Evolutionary conservation across 37 sponge, comb jelly and placozoan genomes (phyloP), one percentile per base, ranked within the genome.

Genomic region (Tethya wilhelma): DNA sequence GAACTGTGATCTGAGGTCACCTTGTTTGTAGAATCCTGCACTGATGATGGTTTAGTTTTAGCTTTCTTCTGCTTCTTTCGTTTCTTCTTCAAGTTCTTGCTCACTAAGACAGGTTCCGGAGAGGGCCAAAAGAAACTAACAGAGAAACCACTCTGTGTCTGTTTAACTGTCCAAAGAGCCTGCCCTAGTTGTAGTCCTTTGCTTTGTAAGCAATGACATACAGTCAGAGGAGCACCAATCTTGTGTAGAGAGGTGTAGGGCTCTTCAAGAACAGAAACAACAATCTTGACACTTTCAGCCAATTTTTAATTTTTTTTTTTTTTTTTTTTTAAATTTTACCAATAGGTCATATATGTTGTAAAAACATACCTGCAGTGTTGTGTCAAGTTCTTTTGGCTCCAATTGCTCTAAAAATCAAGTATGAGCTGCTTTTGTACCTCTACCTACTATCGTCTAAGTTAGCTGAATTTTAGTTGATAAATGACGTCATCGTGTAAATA

Each of bases 61-160:
- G 53, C 53, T 49, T 49, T 49, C 53, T 49, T 49, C 53, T 49
- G 53, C 53, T 49, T 49, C 53, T 49, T 49, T 49, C 53, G 14
- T 49, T 49, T 49, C 53, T 49, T 49, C 53, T 49, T 49, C 53
- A 49, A 49, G 53, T 9, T 49, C 53, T 49, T 49, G 53, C 14
- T 49, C 53, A 49, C 53, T 49, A 14, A 19, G 53, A 14, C 53
- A 49, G 53, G 53, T 49, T 49, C 53, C 9, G 53, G 53, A 14
- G 53, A 49, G 53, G 53, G 53, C 53, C 53, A 49, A 49, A 49
- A 49, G 53, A 49, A 49, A 49, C 53, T 49, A 49, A 49, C 53
- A 49, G 53, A 49, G 53, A 49, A 49, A 49, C 53, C 53, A 49
- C 53, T 49, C 53, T 49, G 53, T 49, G 53, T 19, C 53, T 49